These are phyloP conservation scores for Lagocephalus sceleratus DNA, from an alignment of 2,797 vertebrate genomes.

Conservation along the genomic window DNA sequence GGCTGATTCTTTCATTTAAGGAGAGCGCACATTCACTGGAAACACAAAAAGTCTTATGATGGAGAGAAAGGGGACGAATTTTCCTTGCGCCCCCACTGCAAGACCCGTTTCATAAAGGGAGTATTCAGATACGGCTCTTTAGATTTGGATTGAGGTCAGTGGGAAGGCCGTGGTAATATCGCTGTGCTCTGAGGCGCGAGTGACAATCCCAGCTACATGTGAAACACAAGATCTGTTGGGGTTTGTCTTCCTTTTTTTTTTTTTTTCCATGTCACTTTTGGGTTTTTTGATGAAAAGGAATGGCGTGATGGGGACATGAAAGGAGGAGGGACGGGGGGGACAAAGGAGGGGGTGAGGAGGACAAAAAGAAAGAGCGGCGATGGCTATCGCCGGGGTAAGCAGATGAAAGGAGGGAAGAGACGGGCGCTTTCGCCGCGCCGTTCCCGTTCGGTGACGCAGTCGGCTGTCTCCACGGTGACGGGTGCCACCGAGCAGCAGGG, in stretches of 20 bases:
- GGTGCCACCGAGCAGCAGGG: slow-evolving; percentile 72
- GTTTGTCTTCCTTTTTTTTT: slow-evolving; percentile 29
- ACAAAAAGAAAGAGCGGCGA: slow-evolving; percentile 43
- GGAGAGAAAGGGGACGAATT: slow-evolving; percentile 43
- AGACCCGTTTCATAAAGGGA: slow-evolving; percentile 57
- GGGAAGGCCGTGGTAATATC: slow-evolving; percentile 62
- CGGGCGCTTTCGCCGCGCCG: slow-evolving; percentile 45
- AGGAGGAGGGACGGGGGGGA: slow-evolving; percentile 50
- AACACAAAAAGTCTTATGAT: slow-evolving; percentile 60
- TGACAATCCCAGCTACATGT: slow-evolving; percentile 57
- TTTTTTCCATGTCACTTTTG: slow-evolving; percentile 52
- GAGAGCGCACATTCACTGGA: slow-evolving; percentile 31
- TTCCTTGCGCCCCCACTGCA: slow-evolving; percentile 36
- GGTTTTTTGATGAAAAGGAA: slow-evolving; percentile 60
- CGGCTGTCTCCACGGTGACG: slow-evolving; percentile 74
- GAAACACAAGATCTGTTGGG: slow-evolving; percentile 57
- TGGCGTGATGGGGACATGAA: slow-evolving; percentile 58
- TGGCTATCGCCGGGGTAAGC: slow-evolving; percentile 51
- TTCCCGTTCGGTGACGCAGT: slow-evolving; percentile 75
- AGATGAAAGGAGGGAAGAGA: slow-evolving; percentile 68
- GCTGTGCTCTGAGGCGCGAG: slow-evolving; percentile 52
- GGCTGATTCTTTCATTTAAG: slow-evolving; percentile 51
- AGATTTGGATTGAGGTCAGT: slow-evolving; percentile 71
- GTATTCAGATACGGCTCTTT: slow-evolving; percentile 62
- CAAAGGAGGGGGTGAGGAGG: slow-evolving; percentile 31